These are phyloP conservation scores for Temnopleurus reevesii DNA, from an alignment of 53 echinoderm and acorn worm species.

Conservation along the genomic window DNA sequence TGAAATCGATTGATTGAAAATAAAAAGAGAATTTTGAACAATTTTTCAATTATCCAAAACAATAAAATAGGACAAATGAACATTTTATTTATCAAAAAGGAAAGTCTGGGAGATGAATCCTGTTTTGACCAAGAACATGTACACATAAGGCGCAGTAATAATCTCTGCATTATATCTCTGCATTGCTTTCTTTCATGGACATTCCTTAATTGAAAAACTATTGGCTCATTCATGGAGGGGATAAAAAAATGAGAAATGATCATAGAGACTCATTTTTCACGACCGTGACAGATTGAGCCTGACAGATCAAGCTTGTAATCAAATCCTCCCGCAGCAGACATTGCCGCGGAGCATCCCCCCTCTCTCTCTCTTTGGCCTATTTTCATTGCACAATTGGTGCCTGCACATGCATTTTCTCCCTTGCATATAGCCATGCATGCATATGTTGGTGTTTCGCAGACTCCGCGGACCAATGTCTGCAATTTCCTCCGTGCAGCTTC, in stretches of 20 bases:
- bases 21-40: too few relatives aligned
- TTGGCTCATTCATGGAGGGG: conserved; percentile 2
- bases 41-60: too few relatives aligned
- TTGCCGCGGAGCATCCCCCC: not conserved
- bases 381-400: not conserved
- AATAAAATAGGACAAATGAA: too few relatives aligned
- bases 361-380: not conserved
- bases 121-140: too few relatives aligned
- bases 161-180: too few relatives aligned
- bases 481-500: not conserved
- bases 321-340: not conserved
- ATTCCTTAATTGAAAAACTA: not conserved
- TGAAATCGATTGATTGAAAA: too few relatives aligned
- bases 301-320: conserved; percentile 29
- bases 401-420: not conserved
- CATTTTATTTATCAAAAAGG: too few relatives aligned
- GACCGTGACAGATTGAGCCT: conserved; percentile 20
- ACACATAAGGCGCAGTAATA: too few relatives aligned
- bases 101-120: too few relatives aligned
- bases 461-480: not conserved
- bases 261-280: conserved; percentile 2
- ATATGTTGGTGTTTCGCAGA: not conserved
- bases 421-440: not conserved
- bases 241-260: not conserved
- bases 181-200: not conserved